Conservation (phyloP, 2,888 invertebrate species). For the Drosophila sordidula region DNA sequence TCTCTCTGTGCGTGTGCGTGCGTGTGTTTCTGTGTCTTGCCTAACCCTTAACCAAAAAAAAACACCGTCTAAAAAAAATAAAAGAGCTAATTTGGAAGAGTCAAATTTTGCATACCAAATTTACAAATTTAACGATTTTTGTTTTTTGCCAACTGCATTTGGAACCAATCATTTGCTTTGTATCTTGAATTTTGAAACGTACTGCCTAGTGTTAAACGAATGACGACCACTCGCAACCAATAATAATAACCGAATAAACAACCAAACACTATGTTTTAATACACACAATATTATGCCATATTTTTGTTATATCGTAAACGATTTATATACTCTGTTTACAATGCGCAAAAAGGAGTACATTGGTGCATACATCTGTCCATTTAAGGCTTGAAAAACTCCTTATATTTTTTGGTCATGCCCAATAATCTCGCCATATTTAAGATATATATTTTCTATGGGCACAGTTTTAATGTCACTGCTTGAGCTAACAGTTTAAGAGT, state of each 20-base stretch:
- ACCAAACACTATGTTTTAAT: constrained; percentile 15
- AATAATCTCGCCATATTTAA: too few species aligned
- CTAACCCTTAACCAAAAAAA: constrained; percentile 22
- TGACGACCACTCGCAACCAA: constrained; percentile 27
- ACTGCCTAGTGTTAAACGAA: constrained; percentile 56
- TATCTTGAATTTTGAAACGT: constrained; percentile 60
- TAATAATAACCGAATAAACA: constrained; percentile 23
- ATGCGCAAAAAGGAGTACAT: background rate
- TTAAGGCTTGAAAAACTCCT: too few species aligned
- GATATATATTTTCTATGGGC: too few species aligned
- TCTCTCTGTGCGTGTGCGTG: constrained; percentile 39
- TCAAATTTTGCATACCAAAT: constrained; percentile 51
- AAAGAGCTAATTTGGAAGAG: constrained; percentile 75
- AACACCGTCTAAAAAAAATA: constrained; percentile 16
- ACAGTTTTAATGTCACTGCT: too few species aligned
- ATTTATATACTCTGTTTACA: background rate
- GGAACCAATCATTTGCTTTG: constrained; percentile 74
- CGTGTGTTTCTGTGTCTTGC: constrained; percentile 47
- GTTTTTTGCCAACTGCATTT: constrained; percentile 51
- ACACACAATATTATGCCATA: constrained; percentile 10
- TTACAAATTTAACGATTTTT: constrained; percentile 26
- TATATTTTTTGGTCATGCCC: too few species aligned
- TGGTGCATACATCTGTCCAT: background rate
- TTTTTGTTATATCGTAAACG: constrained; percentile 20
- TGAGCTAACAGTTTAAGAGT: too few species aligned